Base-by-base conservation (phyloP, 2,797 vertebrate species). In the Anomalospiza imberbis region DNA sequence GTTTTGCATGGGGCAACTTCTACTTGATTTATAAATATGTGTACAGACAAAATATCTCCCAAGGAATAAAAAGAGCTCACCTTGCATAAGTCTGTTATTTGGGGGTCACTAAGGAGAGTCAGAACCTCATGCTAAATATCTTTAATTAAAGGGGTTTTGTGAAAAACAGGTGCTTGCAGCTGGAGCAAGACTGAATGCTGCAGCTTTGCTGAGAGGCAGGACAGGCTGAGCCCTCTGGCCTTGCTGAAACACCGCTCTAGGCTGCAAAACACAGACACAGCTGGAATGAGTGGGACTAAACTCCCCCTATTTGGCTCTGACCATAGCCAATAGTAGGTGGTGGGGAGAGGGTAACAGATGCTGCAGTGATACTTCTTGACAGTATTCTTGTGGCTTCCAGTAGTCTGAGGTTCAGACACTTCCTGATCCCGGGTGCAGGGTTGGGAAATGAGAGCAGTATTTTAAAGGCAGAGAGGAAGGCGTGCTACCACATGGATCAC, bases 1-100 rank as follows among this genome's bases (percentile, higher is more conserved):
- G 21, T 48, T 86, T 85, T 0, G 0, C 5, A 7, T 31, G 20
- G 12, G 29, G 28, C 44, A 80, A 28, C 48, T 50, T 86, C n/a
- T 36, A 21, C 10, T 58, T 12, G 4, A n/a, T 88, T 84, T 74
- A 14, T 68, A 75, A 50, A 31, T 58, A 32, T 0, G 0, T 7
- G 12, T 31, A 32, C 50, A 62, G 53, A 51, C 8, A 48, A 79
- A 79, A 4, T 40, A 73, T 13, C 29, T 88, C 44, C 16, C 17
- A 25, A 31, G 21, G 24, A 54, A 54, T 63, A 71, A 67, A 66
- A 40, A 76, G 17, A 85, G 8, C 13, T 79, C 17, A 7, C 51
- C 13, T 54, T 80, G 40, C 51, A 62, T 0, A 2, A 32, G 17
- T 61, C 16, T 73, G 5, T 72, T 45, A 50, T 40, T 51, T 89